A percentile compares a stretch with the other conserved stretches of the same genome.
phyloP scores from a whole-genome alignment of 2,888 invertebrate genomes.

The Ferrisia virgata region DNA sequence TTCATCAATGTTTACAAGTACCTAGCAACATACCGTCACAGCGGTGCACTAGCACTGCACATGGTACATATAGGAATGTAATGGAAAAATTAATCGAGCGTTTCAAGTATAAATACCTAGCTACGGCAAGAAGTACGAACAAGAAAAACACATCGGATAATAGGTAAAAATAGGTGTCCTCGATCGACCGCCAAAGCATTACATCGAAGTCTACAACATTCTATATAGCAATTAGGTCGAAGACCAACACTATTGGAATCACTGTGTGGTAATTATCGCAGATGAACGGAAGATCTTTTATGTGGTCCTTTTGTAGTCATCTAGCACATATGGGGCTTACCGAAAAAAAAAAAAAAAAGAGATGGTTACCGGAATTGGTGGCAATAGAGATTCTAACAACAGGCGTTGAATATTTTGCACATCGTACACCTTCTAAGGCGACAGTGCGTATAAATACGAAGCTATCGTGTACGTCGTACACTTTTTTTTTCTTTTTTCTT shows the following conservation, averaged over 20 bases:
- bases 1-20: background rate
- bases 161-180: background rate
- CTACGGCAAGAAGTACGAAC: too few relatives aligned
- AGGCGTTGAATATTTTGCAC: background rate
- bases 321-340: background rate
- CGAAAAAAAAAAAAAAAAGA: too few relatives aligned
- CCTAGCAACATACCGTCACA: background rate
- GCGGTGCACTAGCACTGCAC: too few relatives aligned
- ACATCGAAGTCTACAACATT: too few relatives aligned
- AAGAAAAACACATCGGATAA: background rate
- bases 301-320: background rate
- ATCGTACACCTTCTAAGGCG: background rate
- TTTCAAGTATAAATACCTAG: too few relatives aligned
- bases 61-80: background rate
- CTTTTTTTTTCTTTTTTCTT: background rate
- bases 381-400: background rate
- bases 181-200: background rate
- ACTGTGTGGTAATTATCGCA: background rate
- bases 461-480: too few relatives aligned
- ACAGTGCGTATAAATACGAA: background rate
- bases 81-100: conserved; percentile 4
- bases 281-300: conserved; percentile 10
- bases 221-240: background rate
- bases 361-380: background rate
- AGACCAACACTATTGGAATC: background rate